phyloP scores from a whole-genome alignment of 2,113 vertebrate species.

The Hemiprocne comata region DNA sequence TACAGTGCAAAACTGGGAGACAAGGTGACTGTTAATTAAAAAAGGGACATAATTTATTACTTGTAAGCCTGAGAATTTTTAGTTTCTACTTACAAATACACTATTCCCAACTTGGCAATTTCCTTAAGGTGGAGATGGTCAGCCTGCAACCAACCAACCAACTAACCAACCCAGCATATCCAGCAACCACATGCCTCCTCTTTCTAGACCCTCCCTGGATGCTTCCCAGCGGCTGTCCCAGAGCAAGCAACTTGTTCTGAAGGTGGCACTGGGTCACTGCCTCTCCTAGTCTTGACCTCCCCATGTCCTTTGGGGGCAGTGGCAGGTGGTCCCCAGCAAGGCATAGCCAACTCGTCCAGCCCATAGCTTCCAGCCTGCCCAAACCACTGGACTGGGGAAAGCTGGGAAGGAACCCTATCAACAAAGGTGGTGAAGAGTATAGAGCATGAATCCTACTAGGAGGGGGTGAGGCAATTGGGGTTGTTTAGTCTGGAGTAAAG shows the following conservation, averaged over 20 bases:
- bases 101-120: not conserved
- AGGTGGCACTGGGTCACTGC: not conserved
- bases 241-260: not conserved
- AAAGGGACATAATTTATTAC: not conserved
- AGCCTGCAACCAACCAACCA: not conserved
- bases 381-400: not conserved
- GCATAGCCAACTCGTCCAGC: not conserved
- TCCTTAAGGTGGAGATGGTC: not conserved
- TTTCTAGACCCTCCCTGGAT: not conserved
- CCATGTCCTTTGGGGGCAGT: not conserved
- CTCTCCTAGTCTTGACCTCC: not conserved
- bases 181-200: not conserved
- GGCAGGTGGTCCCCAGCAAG: not conserved
- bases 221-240: not conserved
- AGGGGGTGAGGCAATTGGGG: too few relatives aligned
- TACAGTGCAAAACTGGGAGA: not conserved
- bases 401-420: not conserved
- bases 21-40: not conserved
- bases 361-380: not conserved
- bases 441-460: too few relatives aligned
- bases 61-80: not conserved
- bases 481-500: too few relatives aligned
- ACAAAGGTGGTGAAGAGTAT: too few relatives aligned
- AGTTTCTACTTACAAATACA: not conserved
- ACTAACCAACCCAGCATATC: not conserved